Base-by-base conservation (phyloP, 2,888 invertebrate genomes). In the Ischnura elegans region DNA sequence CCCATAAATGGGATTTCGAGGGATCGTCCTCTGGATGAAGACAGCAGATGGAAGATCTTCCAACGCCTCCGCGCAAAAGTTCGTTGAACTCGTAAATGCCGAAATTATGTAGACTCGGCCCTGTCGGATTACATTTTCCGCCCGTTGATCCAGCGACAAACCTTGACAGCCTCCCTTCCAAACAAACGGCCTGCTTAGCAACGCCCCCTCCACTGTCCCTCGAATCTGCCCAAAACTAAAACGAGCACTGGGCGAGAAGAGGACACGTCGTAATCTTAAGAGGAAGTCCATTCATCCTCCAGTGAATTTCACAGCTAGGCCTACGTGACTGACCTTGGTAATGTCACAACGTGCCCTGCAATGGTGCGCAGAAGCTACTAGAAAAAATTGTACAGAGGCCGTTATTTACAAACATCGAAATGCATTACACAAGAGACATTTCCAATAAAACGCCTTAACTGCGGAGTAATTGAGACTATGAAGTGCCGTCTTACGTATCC, bases 101-200 rank as follows among this genome's bases (percentile, higher is more conserved):
- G 36, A 76, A 76, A 76, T 76, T 76, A 76, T 76, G 76, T 76
- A 76, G 76, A 76, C 29, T 36, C 16, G 76, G 76, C 16, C 76
- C 76, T 76, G 76, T 36, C 76, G 36, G 29, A 6, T 36, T 36
- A 36, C 13, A 36, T 76, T 76, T 76, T 76, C 76, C 13, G 76
- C 76, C 16, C 76, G 76, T 76, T 76, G 76, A 76, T 36, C 36
- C 3, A 36, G 36, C 76, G 21, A 76, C 6, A 36, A 76, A 76
- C 76, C 76, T 76, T 76, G 76, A 36, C 76, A 76, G 36, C 76
- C 36, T 29, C 10, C 29, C 76, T 10, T 76, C 76, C 36, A 8
- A n/a, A 5, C n/a, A 76, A 76, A 76, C 76, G 76, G 8, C 76
- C 36, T 76, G 10, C 29, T 13, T 36, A 13, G 29, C 13, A 13